Evolutionary conservation across 2,888 invertebrate genomes (phyloP).

Genomic region (Cryptocheilus praepositus): DNA sequence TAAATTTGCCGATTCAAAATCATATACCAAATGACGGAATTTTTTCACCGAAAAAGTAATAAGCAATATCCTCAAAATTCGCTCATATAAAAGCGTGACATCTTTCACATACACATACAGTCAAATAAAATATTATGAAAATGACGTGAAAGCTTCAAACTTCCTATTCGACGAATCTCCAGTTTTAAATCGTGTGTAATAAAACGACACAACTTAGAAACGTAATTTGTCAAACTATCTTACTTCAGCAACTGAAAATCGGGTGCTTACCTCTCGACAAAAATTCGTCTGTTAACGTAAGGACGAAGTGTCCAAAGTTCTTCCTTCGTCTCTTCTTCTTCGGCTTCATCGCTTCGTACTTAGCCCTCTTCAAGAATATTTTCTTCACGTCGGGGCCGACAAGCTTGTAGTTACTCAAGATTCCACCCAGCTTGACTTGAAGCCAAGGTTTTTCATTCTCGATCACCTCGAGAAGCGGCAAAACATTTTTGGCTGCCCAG

Average conservation of each 20-base stretch:
- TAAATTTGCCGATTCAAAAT: not conserved
- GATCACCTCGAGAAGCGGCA: slow-evolving; percentile 50
- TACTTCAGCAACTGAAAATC: not conserved
- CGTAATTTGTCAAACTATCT: no score
- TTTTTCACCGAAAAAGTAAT: no score
- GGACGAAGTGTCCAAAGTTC: slow-evolving; percentile 75
- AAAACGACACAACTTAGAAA: no score
- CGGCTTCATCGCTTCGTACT: slow-evolving; percentile 74
- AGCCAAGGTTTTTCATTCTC: slow-evolving; percentile 56
- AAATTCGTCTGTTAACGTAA: slow-evolving; percentile 67
- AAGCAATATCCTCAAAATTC: no score
- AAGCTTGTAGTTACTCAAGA: slow-evolving; percentile 75
- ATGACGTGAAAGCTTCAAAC: no score
- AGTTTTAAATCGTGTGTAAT: no score
- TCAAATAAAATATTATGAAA: no score
- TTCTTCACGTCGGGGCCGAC: slow-evolving; percentile 74
- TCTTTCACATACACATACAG: no score
- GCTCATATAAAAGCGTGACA: no score
- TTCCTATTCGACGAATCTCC: no score
- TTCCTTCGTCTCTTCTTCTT: slow-evolving; percentile 71
- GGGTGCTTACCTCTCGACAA: slow-evolving; percentile 55
- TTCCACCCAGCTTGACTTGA: slow-evolving; percentile 72
- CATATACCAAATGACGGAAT: no score
- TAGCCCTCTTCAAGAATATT: slow-evolving; percentile 75
- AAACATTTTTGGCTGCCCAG: slow-evolving; percentile 74